phyloP scores from a whole-genome alignment of 37 sponge, comb jelly and placozoan genomes.

The Ephydatia muelleri region DNA sequence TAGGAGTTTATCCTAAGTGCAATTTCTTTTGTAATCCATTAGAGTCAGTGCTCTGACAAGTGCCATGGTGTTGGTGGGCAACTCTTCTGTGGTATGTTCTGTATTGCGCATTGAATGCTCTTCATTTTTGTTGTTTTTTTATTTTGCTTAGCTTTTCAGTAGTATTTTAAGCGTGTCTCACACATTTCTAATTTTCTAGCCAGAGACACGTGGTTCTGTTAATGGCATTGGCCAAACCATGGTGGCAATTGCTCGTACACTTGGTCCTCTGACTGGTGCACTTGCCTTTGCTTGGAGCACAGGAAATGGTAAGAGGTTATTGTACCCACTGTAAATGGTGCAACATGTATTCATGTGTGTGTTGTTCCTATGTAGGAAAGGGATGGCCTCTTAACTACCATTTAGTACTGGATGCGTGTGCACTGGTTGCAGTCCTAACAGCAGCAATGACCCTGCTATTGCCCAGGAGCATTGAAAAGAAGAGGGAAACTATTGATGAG shows the following conservation, averaged over 20 bases:
- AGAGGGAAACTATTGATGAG: constrained; percentile 31
- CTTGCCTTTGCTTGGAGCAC: constrained; percentile 86
- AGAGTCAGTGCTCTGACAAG: constrained; percentile 43
- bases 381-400: constrained; percentile 85
- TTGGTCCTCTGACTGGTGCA: constrained; percentile 66
- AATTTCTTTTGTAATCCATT: neutral
- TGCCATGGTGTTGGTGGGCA: constrained; percentile 57
- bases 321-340: neutral
- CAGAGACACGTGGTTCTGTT: constrained; percentile 61
- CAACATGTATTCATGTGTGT: neutral
- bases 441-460: constrained; percentile 39
- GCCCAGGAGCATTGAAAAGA: constrained; percentile 73
- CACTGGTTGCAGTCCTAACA: constrained; percentile 16
- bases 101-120: neutral
- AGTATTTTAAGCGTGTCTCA: neutral
- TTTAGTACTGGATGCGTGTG: constrained; percentile 59
- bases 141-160: neutral
- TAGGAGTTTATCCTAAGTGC: neutral
- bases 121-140: neutral
- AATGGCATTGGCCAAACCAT: constrained; percentile 78
- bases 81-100: constrained; percentile 54
- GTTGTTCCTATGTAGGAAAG: constrained; percentile 31
- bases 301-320: constrained; percentile 26
- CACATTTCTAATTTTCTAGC: constrained; percentile 19
- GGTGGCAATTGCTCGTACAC: constrained; percentile 54